Base-by-base conservation (phyloP, 2,888 invertebrate genomes). In the Phalera bucephala region DNA sequence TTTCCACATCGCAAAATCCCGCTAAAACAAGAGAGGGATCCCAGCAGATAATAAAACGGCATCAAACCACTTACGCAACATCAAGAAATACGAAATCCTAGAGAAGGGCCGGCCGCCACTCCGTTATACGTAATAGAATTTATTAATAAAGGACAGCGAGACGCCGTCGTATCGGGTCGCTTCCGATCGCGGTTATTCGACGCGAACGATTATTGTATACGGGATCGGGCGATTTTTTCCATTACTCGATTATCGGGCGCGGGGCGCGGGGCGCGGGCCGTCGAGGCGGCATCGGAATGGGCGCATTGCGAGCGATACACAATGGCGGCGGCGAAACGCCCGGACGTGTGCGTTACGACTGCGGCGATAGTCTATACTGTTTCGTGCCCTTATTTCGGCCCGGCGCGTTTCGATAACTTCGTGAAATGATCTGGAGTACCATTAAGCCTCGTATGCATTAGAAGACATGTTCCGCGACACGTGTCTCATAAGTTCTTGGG, bases 141-240 rank as follows among this genome's bases (percentile, higher is more conserved):
- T 60, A 66, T 64, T 64, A 66, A 56, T 58, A 65, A 57, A 39
- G 39, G 45, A 13, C 30, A 40, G 43, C 17, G 51, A 49, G 42
- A 17, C 41, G 41, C 27, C 25, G 31, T 14, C 27, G 27, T 11
- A 12, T 29, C 33, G 34, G 40, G 35, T 45, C 20, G 32, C 30
- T 20, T 25, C 31, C 47, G 39, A 28, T 37, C 54, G 51, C 60
- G 61, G 54, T 59, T 65, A 67, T 68, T 64, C 61, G 62, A 62
- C 58, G 61, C 49, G 52, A 56, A 59, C 58, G 58, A 68, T 64
- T 62, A 64, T 61, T 61, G 61, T 56, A 40, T 52, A 41, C 40
- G 30, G 52, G 54, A 64, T 56, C 52, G 50, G 37, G 34, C 35
- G 51, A 64, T 61, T 64, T 54, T 60, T 60, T 48, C 45, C 43